These are phyloP conservation scores for Xanthia icteritia DNA, from an alignment of 2,888 invertebrate genomes.

Conservation along the genomic window DNA sequence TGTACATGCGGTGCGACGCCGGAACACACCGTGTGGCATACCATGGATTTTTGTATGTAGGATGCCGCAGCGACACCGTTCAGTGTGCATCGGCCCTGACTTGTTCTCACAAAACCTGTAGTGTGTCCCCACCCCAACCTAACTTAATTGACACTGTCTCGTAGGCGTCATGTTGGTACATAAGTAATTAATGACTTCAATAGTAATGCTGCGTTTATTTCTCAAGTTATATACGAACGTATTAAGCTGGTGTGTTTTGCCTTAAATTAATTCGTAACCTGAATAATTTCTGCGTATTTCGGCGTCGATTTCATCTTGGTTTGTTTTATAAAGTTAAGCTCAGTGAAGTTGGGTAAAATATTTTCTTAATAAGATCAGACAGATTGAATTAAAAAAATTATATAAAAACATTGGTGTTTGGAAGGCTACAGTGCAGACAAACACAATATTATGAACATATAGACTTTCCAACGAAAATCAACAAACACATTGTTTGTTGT, in stretches of 20 bases:
- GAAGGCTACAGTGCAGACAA: neutral
- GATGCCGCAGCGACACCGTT: too few relatives aligned
- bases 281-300: slow-evolving; percentile 52
- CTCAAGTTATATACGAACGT: slow-evolving; percentile 43
- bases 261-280: slow-evolving; percentile 55
- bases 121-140: slow-evolving; percentile 48
- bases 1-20: too few relatives aligned
- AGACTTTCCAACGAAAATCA: neutral
- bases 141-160: slow-evolving; percentile 75
- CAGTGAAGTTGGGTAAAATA: neutral
- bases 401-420: neutral
- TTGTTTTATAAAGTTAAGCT: slow-evolving; percentile 13
- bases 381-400: neutral
- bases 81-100: too few relatives aligned
- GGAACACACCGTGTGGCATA: too few relatives aligned
- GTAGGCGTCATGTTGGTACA: slow-evolving; percentile 71
- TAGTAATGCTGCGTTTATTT: slow-evolving; percentile 68
- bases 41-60: too few relatives aligned
- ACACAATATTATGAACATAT: neutral
- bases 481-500: neutral
- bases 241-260: slow-evolving; percentile 43
- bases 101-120: neutral
- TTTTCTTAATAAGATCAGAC: neutral
- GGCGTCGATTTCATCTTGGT: slow-evolving; percentile 37
- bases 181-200: slow-evolving; percentile 78